Conservation (phyloP, 2,888 invertebrate genomes). For the Oscheius sp. region DNA sequence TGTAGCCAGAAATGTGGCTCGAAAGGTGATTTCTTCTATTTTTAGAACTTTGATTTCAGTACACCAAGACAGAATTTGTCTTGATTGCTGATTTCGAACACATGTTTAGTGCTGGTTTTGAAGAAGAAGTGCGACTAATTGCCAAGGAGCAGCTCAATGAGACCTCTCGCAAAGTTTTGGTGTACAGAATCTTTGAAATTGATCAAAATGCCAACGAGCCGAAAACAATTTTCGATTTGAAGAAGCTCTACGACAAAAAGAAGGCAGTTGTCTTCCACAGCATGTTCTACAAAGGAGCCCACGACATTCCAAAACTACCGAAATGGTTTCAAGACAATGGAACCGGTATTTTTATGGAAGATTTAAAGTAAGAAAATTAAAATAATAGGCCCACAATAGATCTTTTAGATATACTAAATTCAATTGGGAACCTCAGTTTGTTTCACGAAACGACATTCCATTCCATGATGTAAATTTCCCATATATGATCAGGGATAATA, state of each 20-base stretch:
- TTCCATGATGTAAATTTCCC: slow-evolving; percentile 29
- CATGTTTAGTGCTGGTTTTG: slow-evolving; percentile 29
- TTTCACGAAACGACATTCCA: slow-evolving; percentile 23
- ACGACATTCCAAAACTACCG: slow-evolving; percentile 19
- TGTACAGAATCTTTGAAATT: slow-evolving; percentile 34
- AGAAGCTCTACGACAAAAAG: slow-evolving; percentile 3
- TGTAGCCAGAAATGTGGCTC: slow-evolving; percentile 29
- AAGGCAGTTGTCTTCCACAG: slow-evolving; percentile 31
- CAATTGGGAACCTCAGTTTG: slow-evolving; percentile 33
- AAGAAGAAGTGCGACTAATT: slow-evolving; percentile 13
- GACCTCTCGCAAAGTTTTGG: slow-evolving; percentile 9
- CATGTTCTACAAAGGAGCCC: slow-evolving; percentile 25
- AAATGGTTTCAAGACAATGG: slow-evolving; percentile 7
- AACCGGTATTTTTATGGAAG: background rate
- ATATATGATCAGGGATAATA: slow-evolving; percentile 29
- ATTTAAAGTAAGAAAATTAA: slow-evolving; percentile 5
- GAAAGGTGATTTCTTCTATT: slow-evolving; percentile 17
- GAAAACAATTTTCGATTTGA: slow-evolving; percentile 9
- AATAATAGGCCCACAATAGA: too few relatives aligned
- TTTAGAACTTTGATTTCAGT: slow-evolving; percentile 18
- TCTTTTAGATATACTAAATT: slow-evolving; percentile 8
- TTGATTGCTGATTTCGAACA: slow-evolving; percentile 33
- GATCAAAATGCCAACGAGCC: slow-evolving; percentile 9
- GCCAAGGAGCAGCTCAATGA: background rate
- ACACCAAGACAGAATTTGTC: slow-evolving; percentile 25